These are phyloP conservation scores for Cavia aperea DNA, from an alignment of 2,113 vertebrate genomes.

Conservation along the genomic window DNA sequence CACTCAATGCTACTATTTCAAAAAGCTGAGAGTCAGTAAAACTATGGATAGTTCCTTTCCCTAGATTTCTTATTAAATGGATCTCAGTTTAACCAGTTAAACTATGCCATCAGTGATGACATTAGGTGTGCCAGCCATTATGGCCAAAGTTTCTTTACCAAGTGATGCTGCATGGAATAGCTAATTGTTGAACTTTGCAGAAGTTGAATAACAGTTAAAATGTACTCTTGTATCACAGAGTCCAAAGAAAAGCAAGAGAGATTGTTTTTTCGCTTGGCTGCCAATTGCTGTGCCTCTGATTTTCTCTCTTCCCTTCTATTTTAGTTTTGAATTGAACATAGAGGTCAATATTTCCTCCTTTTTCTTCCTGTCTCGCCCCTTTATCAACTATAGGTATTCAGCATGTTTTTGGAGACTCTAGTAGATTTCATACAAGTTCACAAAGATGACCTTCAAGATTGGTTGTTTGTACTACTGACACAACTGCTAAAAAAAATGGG, in stretches of 20 bases:
- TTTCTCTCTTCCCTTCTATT: slow-evolving; percentile 76
- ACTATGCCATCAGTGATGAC: neutral
- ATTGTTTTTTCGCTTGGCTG: slow-evolving; percentile 79
- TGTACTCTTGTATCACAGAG: slow-evolving; percentile 72
- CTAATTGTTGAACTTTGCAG: slow-evolving; percentile 73
- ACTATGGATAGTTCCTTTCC: neutral
- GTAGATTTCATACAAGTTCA: slow-evolving; percentile 96
- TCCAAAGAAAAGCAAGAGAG: slow-evolving; percentile 72
- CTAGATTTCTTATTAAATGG: neutral
- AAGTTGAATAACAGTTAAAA: slow-evolving; percentile 67
- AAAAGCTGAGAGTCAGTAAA: neutral
- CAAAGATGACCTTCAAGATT: slow-evolving; percentile 96
- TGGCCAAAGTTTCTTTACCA: slow-evolving; percentile 78
- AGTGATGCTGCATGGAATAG: slow-evolving; percentile 80
- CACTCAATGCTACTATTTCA: neutral
- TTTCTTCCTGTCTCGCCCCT: slow-evolving; percentile 57
- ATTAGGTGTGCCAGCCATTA: slow-evolving; percentile 81
- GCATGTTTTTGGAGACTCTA: slow-evolving; percentile 98
- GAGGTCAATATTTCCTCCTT: slow-evolving; percentile 74
- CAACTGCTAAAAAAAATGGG: slow-evolving; percentile 99
- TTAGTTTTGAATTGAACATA: slow-evolving; percentile 64
- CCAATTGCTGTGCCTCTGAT: slow-evolving; percentile 79
- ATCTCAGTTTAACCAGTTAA: neutral
- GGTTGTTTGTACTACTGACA: slow-evolving; percentile 93
- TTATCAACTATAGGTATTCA: slow-evolving; percentile 88